Conservation (phyloP, 2,888 invertebrate genomes). For the Pachycephus smyrnensis region DNA sequence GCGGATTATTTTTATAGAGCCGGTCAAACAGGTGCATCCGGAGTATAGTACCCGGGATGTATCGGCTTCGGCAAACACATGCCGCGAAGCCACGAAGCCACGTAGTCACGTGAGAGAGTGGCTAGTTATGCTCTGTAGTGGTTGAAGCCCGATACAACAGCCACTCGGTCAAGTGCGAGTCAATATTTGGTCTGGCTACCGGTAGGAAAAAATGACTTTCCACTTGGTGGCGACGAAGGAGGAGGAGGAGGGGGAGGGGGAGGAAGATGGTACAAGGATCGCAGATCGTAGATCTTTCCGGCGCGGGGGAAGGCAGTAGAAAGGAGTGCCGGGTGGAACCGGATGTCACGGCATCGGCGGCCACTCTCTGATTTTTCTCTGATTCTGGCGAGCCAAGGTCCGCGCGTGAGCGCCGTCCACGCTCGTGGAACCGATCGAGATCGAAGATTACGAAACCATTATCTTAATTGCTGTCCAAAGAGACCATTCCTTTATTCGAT, state of each 20-base stretch:
- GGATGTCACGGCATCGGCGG: too few relatives aligned
- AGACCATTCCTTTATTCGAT: constrained; percentile 32
- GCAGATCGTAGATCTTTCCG: too few relatives aligned
- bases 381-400: not conserved
- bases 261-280: too few relatives aligned
- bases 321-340: too few relatives aligned
- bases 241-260: too few relatives aligned
- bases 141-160: constrained; percentile 4
- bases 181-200: constrained; percentile 23
- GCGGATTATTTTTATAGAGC: constrained; percentile 13
- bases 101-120: constrained; percentile 4
- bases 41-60: constrained; percentile 12
- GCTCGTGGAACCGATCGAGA: constrained; percentile 15
- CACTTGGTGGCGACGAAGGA: too few relatives aligned
- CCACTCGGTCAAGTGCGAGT: constrained; percentile 10
- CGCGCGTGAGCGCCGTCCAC: too few relatives aligned
- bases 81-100: constrained; percentile 1
- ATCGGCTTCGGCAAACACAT: constrained; percentile 19
- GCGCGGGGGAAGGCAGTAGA: too few relatives aligned
- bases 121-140: too few relatives aligned
- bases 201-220: not conserved
- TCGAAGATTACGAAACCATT: constrained; percentile 45
- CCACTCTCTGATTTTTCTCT: not conserved
- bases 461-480: constrained; percentile 50
- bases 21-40: constrained; percentile 25